These are phyloP conservation scores for Burhinus oedicnemus DNA, from an alignment of 2,113 vertebrate species.

Conservation along the genomic window DNA sequence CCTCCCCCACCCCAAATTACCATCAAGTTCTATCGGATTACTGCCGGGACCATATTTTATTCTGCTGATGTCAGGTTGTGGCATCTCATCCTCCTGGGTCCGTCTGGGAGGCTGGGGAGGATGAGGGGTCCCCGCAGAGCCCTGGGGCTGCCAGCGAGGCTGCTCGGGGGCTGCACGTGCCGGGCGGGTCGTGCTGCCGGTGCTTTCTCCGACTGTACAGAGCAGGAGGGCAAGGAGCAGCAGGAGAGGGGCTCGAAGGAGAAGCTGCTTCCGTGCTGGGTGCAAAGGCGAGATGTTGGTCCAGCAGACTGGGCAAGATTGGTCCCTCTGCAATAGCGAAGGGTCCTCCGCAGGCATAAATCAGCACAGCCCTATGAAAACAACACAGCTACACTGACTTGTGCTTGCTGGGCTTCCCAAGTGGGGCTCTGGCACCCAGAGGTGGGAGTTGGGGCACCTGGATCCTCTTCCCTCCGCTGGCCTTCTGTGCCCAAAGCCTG, in stretches of 20 bases:
- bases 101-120: neutral
- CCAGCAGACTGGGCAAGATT: neutral
- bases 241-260: neutral
- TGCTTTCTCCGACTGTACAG: accelerated
- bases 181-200: too few relatives aligned
- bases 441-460: accelerated
- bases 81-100: neutral
- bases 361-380: neutral
- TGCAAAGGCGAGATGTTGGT: neutral
- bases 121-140: neutral
- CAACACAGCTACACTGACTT: neutral
- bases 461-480: neutral
- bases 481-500: neutral
- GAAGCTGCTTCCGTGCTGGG: neutral
- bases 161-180: accelerated
- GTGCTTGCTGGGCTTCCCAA: neutral
- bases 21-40: neutral
- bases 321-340: neutral
- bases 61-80: neutral
- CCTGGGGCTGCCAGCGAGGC: accelerated
- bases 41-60: neutral
- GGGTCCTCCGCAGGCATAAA: neutral
- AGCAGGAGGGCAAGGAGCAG: neutral
- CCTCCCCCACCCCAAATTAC: neutral
- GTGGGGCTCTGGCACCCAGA: neutral